These are phyloP conservation scores for Chloromyia formosa DNA, from an alignment of 2,888 invertebrate genomes.

Conservation along the genomic window DNA sequence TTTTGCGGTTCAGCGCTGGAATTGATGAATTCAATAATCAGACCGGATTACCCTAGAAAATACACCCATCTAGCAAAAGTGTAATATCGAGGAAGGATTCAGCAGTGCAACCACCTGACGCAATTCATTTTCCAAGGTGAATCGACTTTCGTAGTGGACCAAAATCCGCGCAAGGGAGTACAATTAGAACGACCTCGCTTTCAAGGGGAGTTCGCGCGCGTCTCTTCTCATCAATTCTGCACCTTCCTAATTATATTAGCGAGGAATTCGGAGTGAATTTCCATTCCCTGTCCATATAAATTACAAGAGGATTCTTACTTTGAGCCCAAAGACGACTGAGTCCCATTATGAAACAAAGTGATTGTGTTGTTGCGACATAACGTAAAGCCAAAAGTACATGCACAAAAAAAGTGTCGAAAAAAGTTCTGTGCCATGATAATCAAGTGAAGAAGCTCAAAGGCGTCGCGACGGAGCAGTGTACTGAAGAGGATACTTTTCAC, in stretches of 20 bases:
- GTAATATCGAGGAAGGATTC: neutral
- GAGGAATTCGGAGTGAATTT: neutral
- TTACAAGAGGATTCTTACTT: constrained; percentile 8
- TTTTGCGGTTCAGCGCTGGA: neutral
- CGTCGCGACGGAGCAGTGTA: constrained; percentile 19
- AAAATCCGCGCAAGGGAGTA: constrained; percentile 21
- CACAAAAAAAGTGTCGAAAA: neutral
- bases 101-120: constrained; percentile 43
- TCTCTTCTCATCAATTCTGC: constrained; percentile 14
- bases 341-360: constrained; percentile 25
- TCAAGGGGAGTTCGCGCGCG: constrained; percentile 28
- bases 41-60: neutral
- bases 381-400: neutral
- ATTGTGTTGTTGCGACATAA: constrained; percentile 1
- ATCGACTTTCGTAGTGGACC: constrained; percentile 13
- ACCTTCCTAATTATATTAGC: constrained; percentile 5
- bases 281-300: neutral
- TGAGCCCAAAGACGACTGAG: constrained; percentile 3
- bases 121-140: constrained; percentile 40
- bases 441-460: constrained; percentile 25
- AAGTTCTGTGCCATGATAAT: constrained; percentile 39
- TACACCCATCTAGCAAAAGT: neutral
- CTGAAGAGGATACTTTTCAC: constrained; percentile 42
- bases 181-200: constrained; percentile 13
- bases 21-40: neutral